Evolutionary conservation across 2,797 vertebrate genomes (phyloP).

Genomic region (Graptemys geographica): DNA sequence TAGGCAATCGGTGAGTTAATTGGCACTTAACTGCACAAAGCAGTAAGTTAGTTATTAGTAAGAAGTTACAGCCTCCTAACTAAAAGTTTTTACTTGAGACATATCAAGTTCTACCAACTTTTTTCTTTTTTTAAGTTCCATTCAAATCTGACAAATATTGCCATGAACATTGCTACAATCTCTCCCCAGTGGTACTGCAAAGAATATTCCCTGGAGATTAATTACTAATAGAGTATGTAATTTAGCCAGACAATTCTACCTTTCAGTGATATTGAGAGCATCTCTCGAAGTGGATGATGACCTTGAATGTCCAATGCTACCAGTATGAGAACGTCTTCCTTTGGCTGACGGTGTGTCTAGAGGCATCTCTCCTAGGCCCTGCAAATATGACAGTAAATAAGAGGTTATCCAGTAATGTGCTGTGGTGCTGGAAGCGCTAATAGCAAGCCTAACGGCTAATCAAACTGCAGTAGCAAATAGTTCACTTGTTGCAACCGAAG

Average conservation of each 20-base stretch:
- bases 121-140: conserved; percentile 5
- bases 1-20: accelerated
- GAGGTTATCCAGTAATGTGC: accelerated
- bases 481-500: neutral
- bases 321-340: conserved; percentile 87
- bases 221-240: neutral
- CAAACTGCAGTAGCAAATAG: accelerated
- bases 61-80: neutral
- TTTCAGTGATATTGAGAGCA: conserved; percentile 80
- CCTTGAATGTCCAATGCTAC: conserved; percentile 84
- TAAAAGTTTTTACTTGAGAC: neutral
- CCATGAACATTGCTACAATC: neutral
- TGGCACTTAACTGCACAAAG: neutral
- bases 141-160: neutral
- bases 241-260: conserved; percentile 74
- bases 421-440: neutral
- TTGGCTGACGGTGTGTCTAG: conserved; percentile 89
- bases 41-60: neutral
- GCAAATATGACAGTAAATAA: neutral
- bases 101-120: neutral
- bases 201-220: neutral
- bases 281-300: conserved; percentile 89
- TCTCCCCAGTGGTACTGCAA: neutral
- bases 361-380: conserved; percentile 93
- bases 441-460: neutral